These are phyloP conservation scores for Stigmatopora argus DNA, from an alignment of 2,113 vertebrate genomes.

Conservation along the genomic window DNA sequence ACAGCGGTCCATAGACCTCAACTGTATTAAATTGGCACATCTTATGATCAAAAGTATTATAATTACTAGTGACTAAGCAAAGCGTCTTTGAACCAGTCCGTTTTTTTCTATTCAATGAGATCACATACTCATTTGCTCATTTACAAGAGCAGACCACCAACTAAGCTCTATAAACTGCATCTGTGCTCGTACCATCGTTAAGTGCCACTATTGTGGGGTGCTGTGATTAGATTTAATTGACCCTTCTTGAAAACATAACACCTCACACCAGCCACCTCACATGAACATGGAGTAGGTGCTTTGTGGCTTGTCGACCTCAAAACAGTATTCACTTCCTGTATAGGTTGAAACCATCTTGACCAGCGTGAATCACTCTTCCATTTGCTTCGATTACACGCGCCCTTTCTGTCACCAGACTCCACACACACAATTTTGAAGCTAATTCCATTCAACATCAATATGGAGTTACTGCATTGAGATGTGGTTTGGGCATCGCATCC, in stretches of 20 bases:
- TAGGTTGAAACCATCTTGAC: constrained; percentile 41
- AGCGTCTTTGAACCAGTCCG: neutral
- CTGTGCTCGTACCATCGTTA: constrained; percentile 33
- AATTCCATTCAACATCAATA: constrained; percentile 60
- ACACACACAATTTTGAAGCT: constrained; percentile 43
- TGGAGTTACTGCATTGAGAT: constrained; percentile 51
- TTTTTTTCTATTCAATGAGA: constrained; percentile 7
- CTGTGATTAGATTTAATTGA: constrained; percentile 53
- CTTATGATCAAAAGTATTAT: neutral
- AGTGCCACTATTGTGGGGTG: constrained; percentile 31
- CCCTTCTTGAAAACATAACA: constrained; percentile 22
- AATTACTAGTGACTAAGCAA: neutral
- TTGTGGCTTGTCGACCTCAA: constrained; percentile 52
- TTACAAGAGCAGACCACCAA: constrained; percentile 35
- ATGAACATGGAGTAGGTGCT: constrained; percentile 42
- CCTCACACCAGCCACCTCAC: constrained; percentile 37
- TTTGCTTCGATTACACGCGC: constrained; percentile 44
- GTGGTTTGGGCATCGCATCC: constrained; percentile 35
- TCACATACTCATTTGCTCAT: constrained; percentile 11
- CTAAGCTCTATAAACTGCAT: constrained; percentile 29
- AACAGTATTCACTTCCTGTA: constrained; percentile 58
- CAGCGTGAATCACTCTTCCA: constrained; percentile 44
- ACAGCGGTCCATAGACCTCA: neutral
- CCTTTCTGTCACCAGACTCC: constrained; percentile 39
- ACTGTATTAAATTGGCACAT: neutral